These are phyloP conservation scores for Myiopsitta monachus DNA, from an alignment of 2,113 vertebrate genomes.

Conservation along the genomic window DNA sequence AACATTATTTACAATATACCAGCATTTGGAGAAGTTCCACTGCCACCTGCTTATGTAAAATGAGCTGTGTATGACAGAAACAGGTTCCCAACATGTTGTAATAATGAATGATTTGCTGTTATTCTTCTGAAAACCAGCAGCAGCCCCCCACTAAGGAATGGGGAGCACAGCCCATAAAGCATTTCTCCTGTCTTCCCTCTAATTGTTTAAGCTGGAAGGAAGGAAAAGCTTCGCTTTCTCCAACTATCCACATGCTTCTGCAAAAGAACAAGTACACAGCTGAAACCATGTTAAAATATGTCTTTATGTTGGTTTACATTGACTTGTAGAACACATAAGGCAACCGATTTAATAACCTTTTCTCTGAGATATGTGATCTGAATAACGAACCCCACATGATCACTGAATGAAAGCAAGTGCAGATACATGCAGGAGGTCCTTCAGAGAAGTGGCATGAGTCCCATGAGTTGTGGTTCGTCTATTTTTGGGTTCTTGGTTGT, in stretches of 20 bases:
- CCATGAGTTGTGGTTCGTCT: slow-evolving; percentile 14
- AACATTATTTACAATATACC: not conserved
- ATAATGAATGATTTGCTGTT: not conserved
- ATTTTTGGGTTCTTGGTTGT: slow-evolving; percentile 79
- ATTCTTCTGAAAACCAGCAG: not conserved
- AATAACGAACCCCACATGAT: not conserved
- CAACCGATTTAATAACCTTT: not conserved
- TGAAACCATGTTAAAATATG: not conserved
- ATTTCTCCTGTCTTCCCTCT: not conserved
- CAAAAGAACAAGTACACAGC: not conserved
- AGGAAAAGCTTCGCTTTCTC: not conserved
- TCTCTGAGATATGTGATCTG: not conserved
- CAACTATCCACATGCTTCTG: not conserved
- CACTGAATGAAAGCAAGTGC: not conserved
- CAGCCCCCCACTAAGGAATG: not conserved
- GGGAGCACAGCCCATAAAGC: not conserved
- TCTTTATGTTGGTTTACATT: not conserved
- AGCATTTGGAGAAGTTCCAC: not conserved
- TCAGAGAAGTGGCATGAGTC: not conserved
- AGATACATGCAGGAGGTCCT: not conserved
- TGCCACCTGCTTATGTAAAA: not conserved
- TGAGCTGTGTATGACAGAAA: not conserved
- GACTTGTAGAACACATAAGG: not conserved
- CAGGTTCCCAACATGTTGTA: not conserved
- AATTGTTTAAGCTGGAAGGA: not conserved